phyloP scores from a whole-genome alignment of 2,797 vertebrate genomes.

The Nyctalus aviator region DNA sequence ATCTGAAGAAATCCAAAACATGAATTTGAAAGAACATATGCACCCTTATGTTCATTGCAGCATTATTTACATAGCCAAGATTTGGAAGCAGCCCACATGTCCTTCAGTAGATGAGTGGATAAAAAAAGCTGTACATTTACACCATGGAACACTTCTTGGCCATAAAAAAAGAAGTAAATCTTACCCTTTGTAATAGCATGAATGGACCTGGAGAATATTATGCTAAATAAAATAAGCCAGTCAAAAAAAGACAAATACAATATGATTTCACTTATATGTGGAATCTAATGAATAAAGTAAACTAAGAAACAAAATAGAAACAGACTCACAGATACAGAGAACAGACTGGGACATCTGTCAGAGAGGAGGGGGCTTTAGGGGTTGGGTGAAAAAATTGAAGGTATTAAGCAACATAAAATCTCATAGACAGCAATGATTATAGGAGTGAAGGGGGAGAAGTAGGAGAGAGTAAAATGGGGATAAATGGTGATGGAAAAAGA shows the following conservation, averaged over 20 bases:
- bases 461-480: neutral
- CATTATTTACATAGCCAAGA: neutral
- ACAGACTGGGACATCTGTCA: neutral
- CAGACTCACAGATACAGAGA: neutral
- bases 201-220: neutral
- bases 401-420: neutral
- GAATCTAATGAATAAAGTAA: neutral
- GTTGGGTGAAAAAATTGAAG: neutral
- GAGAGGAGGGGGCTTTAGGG: neutral
- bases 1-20: neutral
- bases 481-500: neutral
- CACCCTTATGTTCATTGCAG: neutral
- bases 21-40: neutral
- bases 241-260: neutral
- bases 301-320: neutral
- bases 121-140: neutral
- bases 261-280: neutral
- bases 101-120: neutral
- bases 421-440: neutral
- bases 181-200: neutral
- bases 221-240: neutral
- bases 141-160: neutral
- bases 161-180: neutral
- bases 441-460: neutral
- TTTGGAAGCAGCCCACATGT: neutral